A percentile compares a stretch with the other conserved stretches of the same genome.
These are phyloP conservation scores for Loriculus beryllinus DNA, from an alignment of 2,797 vertebrate species.

Conservation along the genomic window DNA sequence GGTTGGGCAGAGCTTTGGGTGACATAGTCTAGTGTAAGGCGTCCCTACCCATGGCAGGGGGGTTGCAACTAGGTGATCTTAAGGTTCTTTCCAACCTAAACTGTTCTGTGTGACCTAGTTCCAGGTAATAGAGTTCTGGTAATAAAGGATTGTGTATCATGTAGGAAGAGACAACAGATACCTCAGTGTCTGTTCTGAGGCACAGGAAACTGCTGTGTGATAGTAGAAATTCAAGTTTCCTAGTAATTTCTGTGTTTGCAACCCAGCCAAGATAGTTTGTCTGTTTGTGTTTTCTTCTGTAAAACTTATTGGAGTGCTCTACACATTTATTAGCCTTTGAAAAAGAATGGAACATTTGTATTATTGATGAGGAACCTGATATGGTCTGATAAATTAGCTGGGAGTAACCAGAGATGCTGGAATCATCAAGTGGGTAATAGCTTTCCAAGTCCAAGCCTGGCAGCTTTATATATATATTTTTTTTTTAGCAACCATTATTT, in stretches of 20 bases:
- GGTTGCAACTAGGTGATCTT: background rate
- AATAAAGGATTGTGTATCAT: background rate
- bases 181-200: background rate
- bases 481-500: conserved; percentile 67
- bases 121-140: background rate
- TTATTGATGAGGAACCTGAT: conserved; percentile 90
- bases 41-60: background rate
- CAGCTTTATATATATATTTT: background rate
- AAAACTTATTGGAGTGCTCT: conserved; percentile 48
- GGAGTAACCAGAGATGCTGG: conserved; percentile 86
- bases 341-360: conserved; percentile 91
- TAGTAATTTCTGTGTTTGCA: background rate
- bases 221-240: background rate
- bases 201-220: background rate
- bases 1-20: background rate
- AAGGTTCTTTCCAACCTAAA: background rate
- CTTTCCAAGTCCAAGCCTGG: conserved; percentile 76
- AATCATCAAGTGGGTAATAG: conserved; percentile 74
- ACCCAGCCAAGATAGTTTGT: background rate
- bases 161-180: background rate
- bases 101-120: conserved; percentile 1
- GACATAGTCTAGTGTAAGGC: background rate
- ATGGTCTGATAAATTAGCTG: conserved; percentile 81
- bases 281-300: conserved; percentile 23
- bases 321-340: conserved; percentile 56